These are phyloP conservation scores for Ceraclea dissimilis DNA, from an alignment of 2,888 invertebrate species.

Conservation along the genomic window DNA sequence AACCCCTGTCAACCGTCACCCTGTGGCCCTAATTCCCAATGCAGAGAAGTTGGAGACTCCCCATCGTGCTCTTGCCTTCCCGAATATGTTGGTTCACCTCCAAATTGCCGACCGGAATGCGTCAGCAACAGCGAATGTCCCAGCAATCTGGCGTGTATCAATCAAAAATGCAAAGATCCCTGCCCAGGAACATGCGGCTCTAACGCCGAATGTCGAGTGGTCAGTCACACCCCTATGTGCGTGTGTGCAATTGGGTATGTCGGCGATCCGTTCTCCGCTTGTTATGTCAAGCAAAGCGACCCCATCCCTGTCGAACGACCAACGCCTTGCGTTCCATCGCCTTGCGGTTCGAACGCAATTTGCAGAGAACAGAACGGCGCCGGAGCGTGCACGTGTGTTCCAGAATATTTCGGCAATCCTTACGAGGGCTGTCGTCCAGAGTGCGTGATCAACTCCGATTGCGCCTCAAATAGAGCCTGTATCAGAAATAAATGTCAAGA, in stretches of 20 bases:
- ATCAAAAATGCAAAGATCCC: conserved; percentile 66
- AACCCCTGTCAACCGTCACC: conserved; percentile 62
- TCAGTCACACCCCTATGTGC: conserved; percentile 65
- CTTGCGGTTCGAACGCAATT: conserved; percentile 66
- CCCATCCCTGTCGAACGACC: conserved; percentile 35
- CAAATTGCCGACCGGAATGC: conserved; percentile 68
- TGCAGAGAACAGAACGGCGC: conserved; percentile 61
- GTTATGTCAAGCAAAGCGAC: conserved; percentile 39
- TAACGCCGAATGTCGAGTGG: conserved; percentile 64
- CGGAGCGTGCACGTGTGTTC: conserved; percentile 62
- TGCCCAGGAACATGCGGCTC: conserved; percentile 64
- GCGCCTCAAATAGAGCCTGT: conserved; percentile 63
- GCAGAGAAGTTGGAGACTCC: conserved; percentile 51
- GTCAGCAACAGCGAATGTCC: conserved; percentile 64
- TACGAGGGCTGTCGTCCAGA: conserved; percentile 68
- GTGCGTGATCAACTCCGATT: conserved; percentile 67
- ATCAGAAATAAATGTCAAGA: conserved; percentile 66
- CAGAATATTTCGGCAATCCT: conserved; percentile 57
- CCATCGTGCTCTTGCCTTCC: conserved; percentile 64
- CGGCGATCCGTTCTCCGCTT: conserved; percentile 66
- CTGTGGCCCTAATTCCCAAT: conserved; percentile 59
- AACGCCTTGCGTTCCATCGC: conserved; percentile 60
- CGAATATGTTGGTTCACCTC: conserved; percentile 60
- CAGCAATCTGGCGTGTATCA: conserved; percentile 59
- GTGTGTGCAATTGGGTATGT: conserved; percentile 56